Conservation (phyloP, 1,140 invertebrate genomes). For the Papilio xuthus region DNA sequence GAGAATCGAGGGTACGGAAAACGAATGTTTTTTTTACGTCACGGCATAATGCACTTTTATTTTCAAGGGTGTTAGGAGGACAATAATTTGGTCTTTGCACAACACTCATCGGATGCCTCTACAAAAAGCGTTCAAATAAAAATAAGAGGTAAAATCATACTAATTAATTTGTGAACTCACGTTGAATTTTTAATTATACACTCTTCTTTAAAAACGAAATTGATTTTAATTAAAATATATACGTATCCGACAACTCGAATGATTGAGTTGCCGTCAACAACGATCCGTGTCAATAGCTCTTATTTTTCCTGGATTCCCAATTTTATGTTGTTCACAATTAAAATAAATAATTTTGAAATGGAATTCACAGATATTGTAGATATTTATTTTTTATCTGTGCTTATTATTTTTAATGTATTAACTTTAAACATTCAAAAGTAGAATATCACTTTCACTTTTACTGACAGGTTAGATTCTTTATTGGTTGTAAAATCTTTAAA, state of each 20-base stretch:
- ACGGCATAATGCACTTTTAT: too few relatives aligned
- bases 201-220: neutral
- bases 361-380: neutral
- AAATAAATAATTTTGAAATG: neutral
- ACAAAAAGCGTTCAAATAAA: neutral
- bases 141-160: neutral
- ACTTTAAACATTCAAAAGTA: too few relatives aligned
- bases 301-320: neutral
- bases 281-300: constrained; percentile 4
- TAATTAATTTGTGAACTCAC: neutral
- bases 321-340: neutral
- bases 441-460: too few relatives aligned
- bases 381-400: too few relatives aligned
- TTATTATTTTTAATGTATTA: too few relatives aligned
- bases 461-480: too few relatives aligned
- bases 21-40: too few relatives aligned
- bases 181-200: neutral
- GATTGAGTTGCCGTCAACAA: neutral
- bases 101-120: too few relatives aligned
- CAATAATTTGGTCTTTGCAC: too few relatives aligned
- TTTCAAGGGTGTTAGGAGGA: too few relatives aligned
- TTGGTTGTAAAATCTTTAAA: too few relatives aligned
- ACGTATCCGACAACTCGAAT: neutral
- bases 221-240: neutral
- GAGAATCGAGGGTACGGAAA: too few relatives aligned